phyloP scores from a whole-genome alignment of 2,113 vertebrate species.

The Sapajus apella region DNA sequence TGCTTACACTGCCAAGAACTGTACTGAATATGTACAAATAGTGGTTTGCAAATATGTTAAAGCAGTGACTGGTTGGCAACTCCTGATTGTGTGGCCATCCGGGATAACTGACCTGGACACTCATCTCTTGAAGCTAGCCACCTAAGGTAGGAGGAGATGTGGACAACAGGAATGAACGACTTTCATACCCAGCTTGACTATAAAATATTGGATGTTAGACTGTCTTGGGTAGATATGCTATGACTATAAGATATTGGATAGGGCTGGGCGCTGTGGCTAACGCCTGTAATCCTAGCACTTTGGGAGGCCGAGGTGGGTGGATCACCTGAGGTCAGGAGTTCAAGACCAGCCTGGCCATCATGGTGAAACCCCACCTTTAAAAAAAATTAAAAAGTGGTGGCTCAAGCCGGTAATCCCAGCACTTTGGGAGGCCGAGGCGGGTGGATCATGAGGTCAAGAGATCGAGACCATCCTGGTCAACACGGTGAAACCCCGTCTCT shows the following conservation, averaged over 20 bases:
- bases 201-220: not conserved
- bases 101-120: not conserved
- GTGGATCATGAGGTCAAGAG: too few relatives aligned
- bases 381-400: too few relatives aligned
- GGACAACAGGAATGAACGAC: not conserved
- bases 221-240: not conserved
- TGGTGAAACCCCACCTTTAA: too few relatives aligned
- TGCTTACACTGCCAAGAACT: not conserved
- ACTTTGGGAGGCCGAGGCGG: too few relatives aligned
- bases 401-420: too few relatives aligned
- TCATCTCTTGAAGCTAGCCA: not conserved
- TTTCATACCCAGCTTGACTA: not conserved
- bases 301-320: too few relatives aligned
- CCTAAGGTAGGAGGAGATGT: not conserved
- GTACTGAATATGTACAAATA: not conserved
- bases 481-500: too few relatives aligned
- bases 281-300: too few relatives aligned
- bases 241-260: not conserved
- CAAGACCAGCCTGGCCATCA: too few relatives aligned
- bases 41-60: not conserved
- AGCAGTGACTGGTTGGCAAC: not conserved
- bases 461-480: too few relatives aligned
- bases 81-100: not conserved
- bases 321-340: too few relatives aligned
- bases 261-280: too few relatives aligned